Percentiles rank a stretch among this genome's conserved stretches.
Conservation (phyloP, 2,888 invertebrate species). For the Rotaria socialis region DNA sequence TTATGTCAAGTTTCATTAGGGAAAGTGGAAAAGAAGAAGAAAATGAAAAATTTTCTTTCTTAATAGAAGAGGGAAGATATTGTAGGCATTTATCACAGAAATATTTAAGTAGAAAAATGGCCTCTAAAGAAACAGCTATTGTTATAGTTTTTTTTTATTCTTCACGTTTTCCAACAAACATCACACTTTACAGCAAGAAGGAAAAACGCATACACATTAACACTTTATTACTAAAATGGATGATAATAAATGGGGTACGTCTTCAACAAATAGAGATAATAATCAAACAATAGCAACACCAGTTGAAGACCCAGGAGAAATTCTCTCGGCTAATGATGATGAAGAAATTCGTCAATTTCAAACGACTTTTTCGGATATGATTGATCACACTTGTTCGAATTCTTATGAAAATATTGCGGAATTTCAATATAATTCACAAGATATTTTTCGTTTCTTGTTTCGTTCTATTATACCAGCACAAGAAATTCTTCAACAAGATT, state of each 20-base stretch:
- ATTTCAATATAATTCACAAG: background rate
- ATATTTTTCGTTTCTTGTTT: background rate
- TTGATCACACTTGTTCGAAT: background rate
- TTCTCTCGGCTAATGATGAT: background rate
- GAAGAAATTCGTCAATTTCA: background rate
- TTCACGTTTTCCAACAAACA: background rate
- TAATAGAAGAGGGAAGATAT: background rate
- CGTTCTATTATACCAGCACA: slow-evolving; percentile 1
- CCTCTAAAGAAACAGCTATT: background rate
- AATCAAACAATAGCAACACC: background rate
- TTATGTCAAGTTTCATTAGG: background rate
- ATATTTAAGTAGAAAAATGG: background rate
- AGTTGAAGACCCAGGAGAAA: background rate
- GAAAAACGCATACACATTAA: background rate
- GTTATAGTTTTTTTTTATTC: background rate
- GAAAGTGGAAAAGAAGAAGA: background rate
- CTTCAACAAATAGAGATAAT: background rate
- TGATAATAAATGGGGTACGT: background rate
- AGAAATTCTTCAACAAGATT: background rate
- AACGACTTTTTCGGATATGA: background rate
- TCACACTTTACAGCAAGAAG: background rate
- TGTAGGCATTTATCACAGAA: background rate
- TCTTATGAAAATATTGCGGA: background rate
- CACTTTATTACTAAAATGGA: background rate
- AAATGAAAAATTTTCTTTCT: background rate